Percentiles rank a stretch among this genome's conserved stretches.
phyloP scores from a whole-genome alignment of 2,113 vertebrate genomes.

The Neolamprologus kungweensis region DNA sequence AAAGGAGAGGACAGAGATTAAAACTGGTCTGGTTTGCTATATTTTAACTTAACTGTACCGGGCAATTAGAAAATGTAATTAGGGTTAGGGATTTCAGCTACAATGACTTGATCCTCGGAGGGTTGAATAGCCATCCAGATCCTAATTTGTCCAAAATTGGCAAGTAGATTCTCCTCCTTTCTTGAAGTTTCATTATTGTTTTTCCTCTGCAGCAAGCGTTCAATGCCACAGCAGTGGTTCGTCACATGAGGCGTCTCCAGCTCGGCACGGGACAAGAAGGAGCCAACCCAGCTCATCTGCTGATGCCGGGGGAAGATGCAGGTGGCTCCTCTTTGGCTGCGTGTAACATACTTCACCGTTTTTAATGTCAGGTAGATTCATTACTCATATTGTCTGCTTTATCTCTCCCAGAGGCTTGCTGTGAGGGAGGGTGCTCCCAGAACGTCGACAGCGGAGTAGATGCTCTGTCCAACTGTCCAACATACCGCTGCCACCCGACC shows the following conservation, averaged over 20 bases:
- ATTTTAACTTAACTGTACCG: background rate
- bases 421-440: conserved; percentile 66
- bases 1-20: background rate
- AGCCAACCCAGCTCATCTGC: conserved; percentile 66
- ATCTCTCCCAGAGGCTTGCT: conserved; percentile 45
- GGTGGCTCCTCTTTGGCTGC: background rate
- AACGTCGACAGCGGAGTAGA: conserved; percentile 39
- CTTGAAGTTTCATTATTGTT: background rate
- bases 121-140: background rate
- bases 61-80: background rate
- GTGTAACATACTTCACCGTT: background rate
- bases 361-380: background rate
- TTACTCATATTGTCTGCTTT: background rate
- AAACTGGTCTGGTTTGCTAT: background rate
- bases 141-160: background rate
- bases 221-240: conserved; percentile 92
- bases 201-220: conserved; percentile 85
- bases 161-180: background rate
- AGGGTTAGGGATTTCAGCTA: background rate
- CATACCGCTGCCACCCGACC: conserved; percentile 68
- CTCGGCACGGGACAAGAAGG: conserved; percentile 87
- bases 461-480: conserved; percentile 61
- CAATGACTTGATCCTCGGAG: background rate
- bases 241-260: conserved; percentile 94
- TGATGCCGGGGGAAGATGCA: conserved; percentile 61